Base-by-base conservation (phyloP, 1,140 invertebrate genomes). In the Drosophila nigromelanica region DNA sequence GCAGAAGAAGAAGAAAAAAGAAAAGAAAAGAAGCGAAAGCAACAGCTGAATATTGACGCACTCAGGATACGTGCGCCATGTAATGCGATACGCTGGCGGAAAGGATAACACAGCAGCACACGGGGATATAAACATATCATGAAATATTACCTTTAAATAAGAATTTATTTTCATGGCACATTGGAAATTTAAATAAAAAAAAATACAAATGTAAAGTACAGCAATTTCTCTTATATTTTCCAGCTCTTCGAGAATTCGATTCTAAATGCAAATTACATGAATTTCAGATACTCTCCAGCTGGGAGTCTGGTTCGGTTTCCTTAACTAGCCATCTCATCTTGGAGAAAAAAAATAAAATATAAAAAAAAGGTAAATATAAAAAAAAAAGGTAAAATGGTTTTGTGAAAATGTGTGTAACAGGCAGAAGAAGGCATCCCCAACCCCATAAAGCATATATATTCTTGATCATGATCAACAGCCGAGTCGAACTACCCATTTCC, bases 61-160 rank as follows among this genome's bases (percentile, higher is more conserved):
- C 24, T 37, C 60, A 51, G 60, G 47, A 61, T 64, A 37, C n/a
- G 40, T 48, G 33, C 27, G 51, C 47, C 43, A 52, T 50, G 80
- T 76, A 85, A 85, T 70, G 33, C 73, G 81, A 85, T 83, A 85
- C 48, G 35, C 6, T 35, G 48, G 18, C 52, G 14, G 40, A 61
- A 56, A 35, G 60, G 60, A 64, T 48, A 51, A 37, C 47, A 45
- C n/a, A 27, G 30, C 30, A 7, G 33, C 4, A n/a, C 18, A 59
- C 14, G 15, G 18, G 55, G 27, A 12, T 48, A 37, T 30, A 43
- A 64, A 39, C 7, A 37, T 18, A 11, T 12, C 63, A 47, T 79
- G 69, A 83, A 76, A 76, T 79, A 83, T 85, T 73, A 68, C 73
- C 81, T 77, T 77, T 71, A 71, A 85, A 74, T 64, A 64, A 42